Percentiles rank a stretch among this genome's conserved stretches.
phyloP scores from a whole-genome alignment of 2,888 invertebrate species.

The Ormyrus thymus region DNA sequence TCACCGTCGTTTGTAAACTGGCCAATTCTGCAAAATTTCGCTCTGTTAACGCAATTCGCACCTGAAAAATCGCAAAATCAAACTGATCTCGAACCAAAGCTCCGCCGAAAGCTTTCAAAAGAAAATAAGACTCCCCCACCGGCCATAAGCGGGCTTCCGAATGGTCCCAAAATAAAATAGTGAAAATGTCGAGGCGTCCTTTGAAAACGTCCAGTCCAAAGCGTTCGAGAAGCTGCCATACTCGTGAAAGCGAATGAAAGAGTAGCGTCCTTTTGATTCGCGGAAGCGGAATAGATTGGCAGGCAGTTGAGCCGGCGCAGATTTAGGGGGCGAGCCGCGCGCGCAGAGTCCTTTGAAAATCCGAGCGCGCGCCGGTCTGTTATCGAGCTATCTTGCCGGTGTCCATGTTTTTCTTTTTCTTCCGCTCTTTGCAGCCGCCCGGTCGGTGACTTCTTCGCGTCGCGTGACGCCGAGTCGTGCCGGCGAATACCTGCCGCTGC shows the following conservation, averaged over 20 bases:
- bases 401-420: too few relatives aligned
- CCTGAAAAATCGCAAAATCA: neutral
- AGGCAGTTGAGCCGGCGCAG: slow-evolving; percentile 1
- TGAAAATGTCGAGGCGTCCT: too few relatives aligned
- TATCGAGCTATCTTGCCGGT: too few relatives aligned
- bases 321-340: neutral
- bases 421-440: too few relatives aligned
- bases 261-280: neutral
- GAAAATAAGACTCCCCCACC: neutral
- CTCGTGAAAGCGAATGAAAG: slow-evolving; percentile 9
- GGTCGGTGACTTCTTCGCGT: neutral
- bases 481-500: too few relatives aligned
- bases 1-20: too few relatives aligned
- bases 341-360: too few relatives aligned
- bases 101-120: neutral
- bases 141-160: too few relatives aligned
- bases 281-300: neutral
- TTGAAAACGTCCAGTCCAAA: neutral
- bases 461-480: neutral
- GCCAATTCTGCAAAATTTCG: too few relatives aligned
- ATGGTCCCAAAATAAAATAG: too few relatives aligned
- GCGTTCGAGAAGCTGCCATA: neutral
- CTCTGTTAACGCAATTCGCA: too few relatives aligned
- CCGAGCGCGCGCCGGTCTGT: too few relatives aligned
- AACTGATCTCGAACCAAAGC: neutral